Base-by-base conservation (phyloP, 2,888 invertebrate genomes). In the Hypercompe scribonia region DNA sequence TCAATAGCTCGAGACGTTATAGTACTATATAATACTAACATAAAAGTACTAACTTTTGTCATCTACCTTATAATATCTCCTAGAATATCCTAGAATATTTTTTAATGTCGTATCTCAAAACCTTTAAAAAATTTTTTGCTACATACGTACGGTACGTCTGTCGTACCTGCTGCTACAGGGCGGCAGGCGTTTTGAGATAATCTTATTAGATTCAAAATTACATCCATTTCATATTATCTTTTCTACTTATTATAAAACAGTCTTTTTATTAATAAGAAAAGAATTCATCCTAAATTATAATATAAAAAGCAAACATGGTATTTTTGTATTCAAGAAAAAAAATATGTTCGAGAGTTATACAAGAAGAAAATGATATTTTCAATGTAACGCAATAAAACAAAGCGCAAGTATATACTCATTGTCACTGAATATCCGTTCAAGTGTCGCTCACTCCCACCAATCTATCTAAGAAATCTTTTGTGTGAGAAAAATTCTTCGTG, bases 401-500 rank as follows among this genome's bases (percentile, higher is more conserved):
- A 72, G 58, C 28, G 50, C 34, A 63, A 46, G 67, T 69, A 74
- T 66, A 54, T 68, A 34, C 31, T 46, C 68, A 73, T 74, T 78
- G 77, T 77, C 72, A 66, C n/a, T 24, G 15, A 24, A 73, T 67
- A 75, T 77, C 74, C 68, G 70, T 15, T 65, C 74, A 70, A 78
- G 54, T 74, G 75, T 76, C 78, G 70, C 34, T 5, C 61, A 7
- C 39, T 61, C 33, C 70, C 13, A 67, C 72, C n/a, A 72, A 73
- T 81, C 73, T 75, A 77, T 71, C 50, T 54, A 54, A 54, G 50
- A 54, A 82, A 79, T 85, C 80, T 79, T 83, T 84, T 84, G 81
- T 82, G 64, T 81, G 76, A 82, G 81, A 84, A 85, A 84, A 85
- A 85, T 86, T 73, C 77, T 82, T 64, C 65, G 78, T 80, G 78